Evolutionary conservation across 2,888 invertebrate genomes (phyloP), one percentile per base, ranked within the genome.

Genomic region (Diachrysia chrysitis): DNA sequence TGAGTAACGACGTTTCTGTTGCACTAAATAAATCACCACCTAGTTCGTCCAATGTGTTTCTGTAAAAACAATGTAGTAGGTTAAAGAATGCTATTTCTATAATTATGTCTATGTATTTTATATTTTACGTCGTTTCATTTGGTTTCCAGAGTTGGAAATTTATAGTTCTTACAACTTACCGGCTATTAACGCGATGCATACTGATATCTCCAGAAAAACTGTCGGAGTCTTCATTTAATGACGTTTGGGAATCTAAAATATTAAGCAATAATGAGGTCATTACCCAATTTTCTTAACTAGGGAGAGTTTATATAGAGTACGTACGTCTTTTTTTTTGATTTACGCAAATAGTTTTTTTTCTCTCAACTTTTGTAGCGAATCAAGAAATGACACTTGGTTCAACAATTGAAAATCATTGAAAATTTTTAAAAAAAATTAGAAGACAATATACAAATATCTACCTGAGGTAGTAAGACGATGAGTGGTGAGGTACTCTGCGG

Each of bases 401-500:
- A 29, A 29, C 0, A 10, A 10, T 32, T 32, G 10, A 32, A 32
- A 9, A 1, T 32, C 25, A 16, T 37, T 25, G 21, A 19, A 25
- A 35, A 35, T 60, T 53, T 19, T n/a, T n/a, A n/a, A n/a, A 25
- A 6, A 35, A 51, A 37, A 29, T 42, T 12, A 32, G 1, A 32
- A 32, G 32, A 0, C 32, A 32, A 10, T 32, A 7, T 10, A 23
- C n/a, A 56, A 55, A 29, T 3, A 19, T 19, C 1, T 87, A 95
- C 95, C 93, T 66, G 95, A 92, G 61, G 93, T 90, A 67, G 93
- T 88, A 74, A 95, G 92, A 35, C 94, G 92, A 80, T 95, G 95
- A 58, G 93, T 90, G 71, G 95, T 95, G 78, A 97, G 95, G 85
- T 97, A 97, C 86, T 97, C 97, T 16, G 97, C 97, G 82, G 97